Evolutionary conservation across 1,140 invertebrate genomes (phyloP).

Genomic region (Dryas iulia): DNA sequence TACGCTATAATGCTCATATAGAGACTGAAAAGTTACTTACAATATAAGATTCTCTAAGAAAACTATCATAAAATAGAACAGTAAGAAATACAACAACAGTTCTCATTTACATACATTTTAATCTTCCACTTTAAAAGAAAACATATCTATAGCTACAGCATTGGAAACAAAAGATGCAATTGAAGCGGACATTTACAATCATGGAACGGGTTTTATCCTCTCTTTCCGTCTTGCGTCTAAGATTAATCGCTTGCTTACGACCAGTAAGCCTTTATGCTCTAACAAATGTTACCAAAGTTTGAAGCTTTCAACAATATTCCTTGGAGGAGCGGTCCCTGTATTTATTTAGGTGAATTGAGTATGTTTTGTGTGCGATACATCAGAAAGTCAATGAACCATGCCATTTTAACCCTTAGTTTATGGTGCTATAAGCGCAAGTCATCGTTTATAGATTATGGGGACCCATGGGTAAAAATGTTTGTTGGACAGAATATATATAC

Average conservation of each 20-base stretch:
- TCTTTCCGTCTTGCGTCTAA: background rate
- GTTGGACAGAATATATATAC: background rate
- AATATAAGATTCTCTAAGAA: too few species aligned
- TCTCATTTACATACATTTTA: too few species aligned
- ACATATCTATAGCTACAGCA: background rate
- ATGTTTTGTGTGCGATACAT: conserved; percentile 2
- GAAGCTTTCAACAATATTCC: background rate
- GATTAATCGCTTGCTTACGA: background rate
- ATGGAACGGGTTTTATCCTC: background rate
- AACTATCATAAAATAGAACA: too few species aligned
- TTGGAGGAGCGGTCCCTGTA: background rate
- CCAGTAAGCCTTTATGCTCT: background rate
- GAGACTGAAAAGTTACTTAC: too few species aligned
- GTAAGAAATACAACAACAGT: too few species aligned
- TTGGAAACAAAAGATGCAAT: background rate
- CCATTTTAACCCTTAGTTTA: conserved; percentile 1
- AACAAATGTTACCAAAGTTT: conserved; percentile 8
- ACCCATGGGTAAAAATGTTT: background rate
- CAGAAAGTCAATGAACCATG: conserved; percentile 5
- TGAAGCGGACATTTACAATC: background rate
- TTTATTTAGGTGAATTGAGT: conserved; percentile 15
- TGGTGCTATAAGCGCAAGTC: background rate
- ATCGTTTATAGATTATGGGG: background rate
- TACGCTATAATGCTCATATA: too few species aligned
- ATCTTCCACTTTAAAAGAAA: too few species aligned